Percentiles rank a stretch among this genome's conserved stretches.
Evolutionary conservation across 1,140 invertebrate genomes (phyloP).

Genomic region (Atta colombica): DNA sequence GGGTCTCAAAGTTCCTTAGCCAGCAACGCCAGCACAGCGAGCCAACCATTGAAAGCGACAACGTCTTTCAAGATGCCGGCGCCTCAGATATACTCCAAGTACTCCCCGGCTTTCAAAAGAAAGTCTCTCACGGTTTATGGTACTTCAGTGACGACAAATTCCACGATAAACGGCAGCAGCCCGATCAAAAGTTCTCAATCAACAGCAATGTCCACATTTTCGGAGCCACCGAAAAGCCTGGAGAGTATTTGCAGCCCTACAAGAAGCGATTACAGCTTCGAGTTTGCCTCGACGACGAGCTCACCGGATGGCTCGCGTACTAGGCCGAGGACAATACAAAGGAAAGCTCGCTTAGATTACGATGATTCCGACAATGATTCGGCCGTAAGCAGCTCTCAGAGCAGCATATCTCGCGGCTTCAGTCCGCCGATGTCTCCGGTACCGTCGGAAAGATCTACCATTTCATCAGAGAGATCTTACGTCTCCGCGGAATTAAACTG

Average conservation of each 20-base stretch:
- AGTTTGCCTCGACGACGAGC: slow-evolving; percentile 81
- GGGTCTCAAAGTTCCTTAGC: slow-evolving; percentile 82
- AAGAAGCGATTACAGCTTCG: slow-evolving; percentile 87
- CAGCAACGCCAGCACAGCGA: slow-evolving; percentile 80
- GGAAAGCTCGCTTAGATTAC: slow-evolving; percentile 82
- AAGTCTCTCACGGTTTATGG: slow-evolving; percentile 91
- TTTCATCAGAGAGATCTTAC: slow-evolving; percentile 81
- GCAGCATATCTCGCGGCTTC: slow-evolving; percentile 90
- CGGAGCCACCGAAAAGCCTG: slow-evolving; percentile 87
- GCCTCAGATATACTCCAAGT: slow-evolving; percentile 90
- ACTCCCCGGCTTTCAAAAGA: slow-evolving; percentile 94
- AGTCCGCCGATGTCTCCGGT: slow-evolving; percentile 88
- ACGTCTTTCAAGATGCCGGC: slow-evolving; percentile 83
- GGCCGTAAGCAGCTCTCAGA: slow-evolving; percentile 92
- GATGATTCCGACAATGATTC: slow-evolving; percentile 95
- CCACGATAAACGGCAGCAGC: slow-evolving; percentile 82
- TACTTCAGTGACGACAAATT: slow-evolving; percentile 79
- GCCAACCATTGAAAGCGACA: slow-evolving; percentile 77
- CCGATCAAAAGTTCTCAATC: slow-evolving; percentile 66
- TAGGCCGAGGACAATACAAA: slow-evolving; percentile 64
- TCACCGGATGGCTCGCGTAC: slow-evolving; percentile 78
- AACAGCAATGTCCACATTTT: slow-evolving; percentile 54
- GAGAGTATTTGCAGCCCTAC: slow-evolving; percentile 89
- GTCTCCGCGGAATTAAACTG: slow-evolving; percentile 74
- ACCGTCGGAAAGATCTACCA: slow-evolving; percentile 82